These are phyloP conservation scores for Amiota minor DNA, from an alignment of 2,888 invertebrate genomes.

Conservation along the genomic window DNA sequence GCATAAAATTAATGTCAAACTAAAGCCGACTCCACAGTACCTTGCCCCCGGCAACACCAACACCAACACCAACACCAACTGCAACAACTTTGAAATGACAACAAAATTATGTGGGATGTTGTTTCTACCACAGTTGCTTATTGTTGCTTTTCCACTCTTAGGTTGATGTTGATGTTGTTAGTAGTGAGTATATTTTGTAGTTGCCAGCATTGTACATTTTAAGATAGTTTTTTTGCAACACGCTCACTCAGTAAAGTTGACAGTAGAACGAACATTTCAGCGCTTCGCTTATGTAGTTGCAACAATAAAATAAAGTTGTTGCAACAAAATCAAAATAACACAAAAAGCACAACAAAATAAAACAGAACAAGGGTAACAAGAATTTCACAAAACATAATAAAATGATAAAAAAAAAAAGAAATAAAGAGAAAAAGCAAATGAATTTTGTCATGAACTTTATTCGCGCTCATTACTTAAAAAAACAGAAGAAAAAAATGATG, in stretches of 20 bases:
- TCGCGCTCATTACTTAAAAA: constrained; percentile 12
- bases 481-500: background rate
- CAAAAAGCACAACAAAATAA: constrained; percentile 7
- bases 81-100: constrained; percentile 49
- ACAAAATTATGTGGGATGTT: constrained; percentile 63
- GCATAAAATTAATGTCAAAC: constrained; percentile 27
- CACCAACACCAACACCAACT: background rate
- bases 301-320: constrained; percentile 53
- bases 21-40: background rate
- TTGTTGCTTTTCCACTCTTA: constrained; percentile 34
- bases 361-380: constrained; percentile 7
- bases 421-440: background rate
- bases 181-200: constrained; percentile 62
- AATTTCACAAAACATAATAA: background rate
- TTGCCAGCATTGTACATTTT: constrained; percentile 32
- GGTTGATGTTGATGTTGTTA: constrained; percentile 41
- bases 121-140: constrained; percentile 7
- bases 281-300: constrained; percentile 36
- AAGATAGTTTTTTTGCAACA: background rate
- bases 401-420: background rate
- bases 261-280: constrained; percentile 3
- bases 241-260: constrained; percentile 12
- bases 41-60: background rate
- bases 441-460: constrained; percentile 20
- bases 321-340: constrained; percentile 11